Percentiles rank a stretch among this genome's conserved stretches.
These are phyloP conservation scores for Serinus canaria DNA, from an alignment of 2,113 vertebrate genomes.

Conservation along the genomic window DNA sequence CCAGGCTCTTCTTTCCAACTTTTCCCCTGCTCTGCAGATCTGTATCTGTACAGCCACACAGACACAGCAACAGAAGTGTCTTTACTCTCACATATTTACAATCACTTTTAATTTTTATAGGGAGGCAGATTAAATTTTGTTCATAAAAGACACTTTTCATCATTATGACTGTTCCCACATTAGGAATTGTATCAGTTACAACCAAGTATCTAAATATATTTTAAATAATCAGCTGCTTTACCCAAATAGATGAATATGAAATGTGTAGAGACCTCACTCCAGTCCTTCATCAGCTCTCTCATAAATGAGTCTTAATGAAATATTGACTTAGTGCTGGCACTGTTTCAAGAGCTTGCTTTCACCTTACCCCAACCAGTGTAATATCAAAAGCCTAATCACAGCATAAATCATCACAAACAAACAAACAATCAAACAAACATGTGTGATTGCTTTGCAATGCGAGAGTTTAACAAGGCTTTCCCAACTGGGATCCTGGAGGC, in stretches of 20 bases:
- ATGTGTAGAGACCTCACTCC: background rate
- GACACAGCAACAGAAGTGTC: background rate
- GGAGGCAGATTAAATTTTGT: background rate
- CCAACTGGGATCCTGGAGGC: background rate
- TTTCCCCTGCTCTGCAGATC: background rate
- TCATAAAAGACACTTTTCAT: background rate
- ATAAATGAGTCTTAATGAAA: slow-evolving; percentile 52
- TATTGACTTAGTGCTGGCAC: slow-evolving; percentile 51
- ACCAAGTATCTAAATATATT: background rate
- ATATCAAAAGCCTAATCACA: slow-evolving; percentile 46
- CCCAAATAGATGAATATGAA: background rate
- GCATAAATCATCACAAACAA: slow-evolving; percentile 44
- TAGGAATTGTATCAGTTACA: background rate
- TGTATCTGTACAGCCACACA: background rate
- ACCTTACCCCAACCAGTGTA: slow-evolving; percentile 36
- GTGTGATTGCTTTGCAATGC: background rate
- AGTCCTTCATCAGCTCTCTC: background rate
- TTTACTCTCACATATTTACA: background rate
- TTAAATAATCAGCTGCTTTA: background rate
- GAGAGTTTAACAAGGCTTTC: slow-evolving; percentile 6
- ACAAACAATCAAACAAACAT: slow-evolving; percentile 28
- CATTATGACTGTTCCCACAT: background rate
- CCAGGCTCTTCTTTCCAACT: background rate
- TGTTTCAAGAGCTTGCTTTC: slow-evolving; percentile 37
- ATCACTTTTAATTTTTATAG: background rate